Percentiles rank a stretch among this genome's conserved stretches.
Conservation (phyloP, 2,888 invertebrate genomes). For the Brachycybe producta region DNA sequence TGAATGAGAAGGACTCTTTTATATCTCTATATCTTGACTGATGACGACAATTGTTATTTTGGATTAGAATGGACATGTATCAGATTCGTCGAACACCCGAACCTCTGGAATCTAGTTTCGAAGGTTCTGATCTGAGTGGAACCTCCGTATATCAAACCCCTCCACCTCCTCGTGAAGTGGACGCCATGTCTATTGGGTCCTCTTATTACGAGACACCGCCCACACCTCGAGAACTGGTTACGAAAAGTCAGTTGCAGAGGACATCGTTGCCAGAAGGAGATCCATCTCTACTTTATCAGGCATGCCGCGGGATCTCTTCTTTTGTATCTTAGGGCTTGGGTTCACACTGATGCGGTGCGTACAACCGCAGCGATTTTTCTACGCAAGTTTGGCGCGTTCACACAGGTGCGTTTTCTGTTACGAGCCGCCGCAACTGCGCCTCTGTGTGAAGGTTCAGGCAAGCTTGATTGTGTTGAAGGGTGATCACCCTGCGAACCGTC, state of each 20-base stretch:
- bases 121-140: conserved; percentile 18
- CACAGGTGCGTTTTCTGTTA: too few species aligned
- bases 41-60: background rate
- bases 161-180: conserved; percentile 34
- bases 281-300: conserved; percentile 16
- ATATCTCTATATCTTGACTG: background rate
- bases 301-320: background rate
- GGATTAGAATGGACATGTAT: conserved; percentile 15
- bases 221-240: conserved; percentile 6
- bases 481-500: too few species aligned
- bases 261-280: conserved; percentile 17
- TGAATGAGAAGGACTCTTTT: background rate
- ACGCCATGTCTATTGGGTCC: conserved; percentile 20
- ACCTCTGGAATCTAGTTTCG: conserved; percentile 17
- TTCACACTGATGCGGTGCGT: too few species aligned
- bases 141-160: conserved; percentile 37
- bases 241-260: conserved; percentile 9
- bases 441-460: too few species aligned
- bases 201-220: conserved; percentile 19
- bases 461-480: too few species aligned
- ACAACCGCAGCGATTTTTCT: background rate
- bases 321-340: too few species aligned
- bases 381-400: too few species aligned
- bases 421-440: too few species aligned
- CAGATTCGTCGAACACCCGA: conserved; percentile 17